A percentile compares a stretch with the other conserved stretches of the same genome.
These are phyloP conservation scores for Fulica atra DNA, from an alignment of 2,113 vertebrate genomes.

Conservation along the genomic window DNA sequence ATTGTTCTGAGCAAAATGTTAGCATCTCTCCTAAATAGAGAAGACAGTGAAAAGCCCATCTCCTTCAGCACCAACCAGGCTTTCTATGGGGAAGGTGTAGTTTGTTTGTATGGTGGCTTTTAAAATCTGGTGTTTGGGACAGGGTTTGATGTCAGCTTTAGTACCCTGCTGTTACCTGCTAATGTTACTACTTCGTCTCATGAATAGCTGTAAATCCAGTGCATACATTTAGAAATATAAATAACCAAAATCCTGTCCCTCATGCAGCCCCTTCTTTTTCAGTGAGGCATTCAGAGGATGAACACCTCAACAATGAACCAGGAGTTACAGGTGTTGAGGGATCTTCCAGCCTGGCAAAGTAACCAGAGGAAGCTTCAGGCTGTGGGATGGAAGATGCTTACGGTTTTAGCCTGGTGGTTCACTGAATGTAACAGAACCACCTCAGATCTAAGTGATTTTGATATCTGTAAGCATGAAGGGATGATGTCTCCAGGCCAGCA, in stretches of 20 bases:
- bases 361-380: background rate
- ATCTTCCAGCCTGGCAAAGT: background rate
- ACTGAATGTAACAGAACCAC: background rate
- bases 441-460: background rate
- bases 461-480: background rate
- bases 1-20: background rate
- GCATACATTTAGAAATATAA: background rate
- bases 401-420: background rate
- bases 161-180: background rate
- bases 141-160: background rate
- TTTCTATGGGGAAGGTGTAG: background rate
- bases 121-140: background rate
- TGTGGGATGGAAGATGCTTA: background rate
- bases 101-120: background rate
- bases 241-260: background rate
- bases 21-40: background rate
- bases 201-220: background rate
- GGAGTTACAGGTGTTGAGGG: background rate
- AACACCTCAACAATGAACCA: background rate
- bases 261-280: accelerated
- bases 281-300: background rate
- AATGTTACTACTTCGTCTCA: background rate
- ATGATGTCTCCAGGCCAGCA: background rate
- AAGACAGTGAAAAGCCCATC: background rate
- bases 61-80: background rate